phyloP scores from a whole-genome alignment of 2,888 invertebrate genomes.

The Epinotia demarniana region DNA sequence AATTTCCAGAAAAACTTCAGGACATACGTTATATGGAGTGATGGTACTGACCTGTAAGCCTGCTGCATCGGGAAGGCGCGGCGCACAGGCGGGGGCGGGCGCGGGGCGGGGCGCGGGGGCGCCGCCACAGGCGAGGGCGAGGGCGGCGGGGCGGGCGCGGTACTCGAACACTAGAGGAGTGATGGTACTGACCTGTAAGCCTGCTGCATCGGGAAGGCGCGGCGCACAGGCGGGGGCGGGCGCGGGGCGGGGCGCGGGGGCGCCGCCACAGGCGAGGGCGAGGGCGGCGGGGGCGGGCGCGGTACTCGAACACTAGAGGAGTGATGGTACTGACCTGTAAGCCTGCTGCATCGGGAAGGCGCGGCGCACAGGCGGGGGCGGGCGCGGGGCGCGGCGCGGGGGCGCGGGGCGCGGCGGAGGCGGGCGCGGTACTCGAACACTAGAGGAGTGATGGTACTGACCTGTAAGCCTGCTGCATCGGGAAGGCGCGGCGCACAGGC shows the following conservation, averaged over 20 bases:
- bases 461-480: constrained; percentile 30
- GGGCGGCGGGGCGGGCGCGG: too few species aligned
- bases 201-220: constrained; percentile 45
- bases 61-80: too few species aligned
- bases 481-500: constrained; percentile 52
- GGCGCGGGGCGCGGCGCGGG: constrained; percentile 51
- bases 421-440: constrained; percentile 41
- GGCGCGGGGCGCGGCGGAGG: constrained; percentile 49
- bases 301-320: constrained; percentile 22
- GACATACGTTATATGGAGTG: too few species aligned
- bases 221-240: constrained; percentile 52
- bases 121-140: too few species aligned
- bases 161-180: not conserved
- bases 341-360: constrained; percentile 43
- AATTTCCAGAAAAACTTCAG: too few species aligned
- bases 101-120: too few species aligned
- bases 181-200: constrained; percentile 6
- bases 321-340: constrained; percentile 5
- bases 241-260: constrained; percentile 51
- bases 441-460: not conserved
- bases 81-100: too few species aligned
- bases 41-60: too few species aligned
- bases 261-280: constrained; percentile 48
- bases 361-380: constrained; percentile 52
- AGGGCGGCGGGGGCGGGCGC: constrained; percentile 50